Evolutionary conservation across 2,113 vertebrate genomes (phyloP).

Genomic region (Octodon degus): DNA sequence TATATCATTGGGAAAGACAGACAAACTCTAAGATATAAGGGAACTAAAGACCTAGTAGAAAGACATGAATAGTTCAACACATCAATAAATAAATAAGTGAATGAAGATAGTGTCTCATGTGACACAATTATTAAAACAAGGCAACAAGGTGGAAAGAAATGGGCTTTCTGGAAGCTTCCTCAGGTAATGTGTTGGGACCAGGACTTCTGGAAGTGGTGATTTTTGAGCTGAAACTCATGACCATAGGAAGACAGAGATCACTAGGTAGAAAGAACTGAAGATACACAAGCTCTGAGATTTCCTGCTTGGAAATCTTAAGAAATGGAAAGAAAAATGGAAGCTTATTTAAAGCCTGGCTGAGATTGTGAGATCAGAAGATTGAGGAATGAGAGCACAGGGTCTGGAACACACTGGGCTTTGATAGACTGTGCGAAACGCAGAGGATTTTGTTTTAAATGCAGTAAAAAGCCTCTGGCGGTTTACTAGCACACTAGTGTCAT

Average conservation of each 20-base stretch:
- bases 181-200: neutral
- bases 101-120: neutral
- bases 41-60: neutral
- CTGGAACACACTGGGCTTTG: neutral
- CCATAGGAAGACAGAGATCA: neutral
- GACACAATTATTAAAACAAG: neutral
- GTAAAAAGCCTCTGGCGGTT: neutral
- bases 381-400: neutral
- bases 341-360: neutral
- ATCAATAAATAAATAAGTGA: neutral
- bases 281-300: neutral
- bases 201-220: neutral
- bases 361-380: neutral
- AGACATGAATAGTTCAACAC: neutral
- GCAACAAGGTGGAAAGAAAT: neutral
- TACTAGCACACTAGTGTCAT: neutral
- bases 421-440: neutral
- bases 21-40: neutral
- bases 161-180: neutral
- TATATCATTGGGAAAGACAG: neutral
- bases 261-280: neutral
- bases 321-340: neutral
- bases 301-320: neutral
- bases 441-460: neutral
- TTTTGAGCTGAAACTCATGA: neutral